Evolutionary conservation across 2,888 invertebrate genomes (phyloP).

Genomic region (Melanargia galathea): DNA sequence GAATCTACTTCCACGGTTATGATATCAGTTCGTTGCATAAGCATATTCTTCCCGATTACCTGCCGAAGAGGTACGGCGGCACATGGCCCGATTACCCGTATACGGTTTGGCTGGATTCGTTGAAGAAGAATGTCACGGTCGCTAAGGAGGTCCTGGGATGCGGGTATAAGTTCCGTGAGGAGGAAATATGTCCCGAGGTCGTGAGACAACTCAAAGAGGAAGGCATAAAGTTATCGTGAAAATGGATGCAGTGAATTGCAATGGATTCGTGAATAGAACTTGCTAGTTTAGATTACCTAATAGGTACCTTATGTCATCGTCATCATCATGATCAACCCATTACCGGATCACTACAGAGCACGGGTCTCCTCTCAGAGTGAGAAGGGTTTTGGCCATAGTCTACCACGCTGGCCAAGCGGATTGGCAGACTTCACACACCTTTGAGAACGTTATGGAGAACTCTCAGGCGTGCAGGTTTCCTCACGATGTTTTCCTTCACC

Average conservation of each 20-base stretch:
- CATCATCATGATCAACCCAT: too few relatives aligned
- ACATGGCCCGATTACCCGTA: slow-evolving; percentile 87
- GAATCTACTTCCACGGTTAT: slow-evolving; percentile 87
- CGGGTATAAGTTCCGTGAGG: slow-evolving; percentile 83
- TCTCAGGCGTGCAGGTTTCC: too few relatives aligned
- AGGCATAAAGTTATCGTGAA: slow-evolving; percentile 58
- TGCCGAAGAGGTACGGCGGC: slow-evolving; percentile 88
- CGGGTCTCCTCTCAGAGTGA: too few relatives aligned
- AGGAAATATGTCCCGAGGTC: slow-evolving; percentile 65
- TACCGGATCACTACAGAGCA: too few relatives aligned
- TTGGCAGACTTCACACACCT: too few relatives aligned
- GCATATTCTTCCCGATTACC: slow-evolving; percentile 85
- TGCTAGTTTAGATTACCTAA: background rate
- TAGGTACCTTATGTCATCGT: background rate
- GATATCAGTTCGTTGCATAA: slow-evolving; percentile 88
- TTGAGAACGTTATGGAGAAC: too few relatives aligned
- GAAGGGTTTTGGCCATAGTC: too few relatives aligned
- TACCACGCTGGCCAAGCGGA: too few relatives aligned
- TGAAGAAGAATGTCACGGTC: slow-evolving; percentile 81
- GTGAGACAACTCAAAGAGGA: slow-evolving; percentile 63
- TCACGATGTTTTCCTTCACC: too few relatives aligned
- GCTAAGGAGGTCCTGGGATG: slow-evolving; percentile 84
- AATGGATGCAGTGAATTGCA: background rate
- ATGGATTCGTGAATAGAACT: background rate
- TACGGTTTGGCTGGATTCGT: slow-evolving; percentile 86